These are phyloP conservation scores for Helleia helle DNA, from an alignment of 2,888 invertebrate genomes.

Conservation along the genomic window DNA sequence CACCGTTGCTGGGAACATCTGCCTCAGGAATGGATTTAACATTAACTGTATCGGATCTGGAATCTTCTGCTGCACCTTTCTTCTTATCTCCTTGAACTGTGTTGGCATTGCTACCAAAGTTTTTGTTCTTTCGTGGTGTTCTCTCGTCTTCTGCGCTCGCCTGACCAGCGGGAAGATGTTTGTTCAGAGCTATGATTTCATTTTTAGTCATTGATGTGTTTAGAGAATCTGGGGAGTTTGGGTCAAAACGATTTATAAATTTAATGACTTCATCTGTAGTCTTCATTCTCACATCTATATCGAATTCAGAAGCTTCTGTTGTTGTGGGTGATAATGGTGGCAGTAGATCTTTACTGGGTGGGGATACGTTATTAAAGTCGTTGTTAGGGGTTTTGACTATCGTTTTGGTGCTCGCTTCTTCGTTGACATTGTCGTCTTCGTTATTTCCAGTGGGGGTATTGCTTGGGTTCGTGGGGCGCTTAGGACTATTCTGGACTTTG, in stretches of 20 bases:
- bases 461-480: too few species aligned
- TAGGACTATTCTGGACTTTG: background rate
- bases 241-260: conserved; percentile 64
- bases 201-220: conserved; percentile 54
- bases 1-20: conserved; percentile 23
- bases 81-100: conserved; percentile 35
- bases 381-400: background rate
- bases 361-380: conserved; percentile 21
- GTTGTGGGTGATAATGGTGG: conserved; percentile 41
- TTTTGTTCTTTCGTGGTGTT: conserved; percentile 43
- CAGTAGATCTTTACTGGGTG: conserved; percentile 37
- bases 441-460: too few species aligned
- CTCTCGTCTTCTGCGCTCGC: conserved; percentile 54
- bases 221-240: conserved; percentile 47
- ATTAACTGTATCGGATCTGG: conserved; percentile 44
- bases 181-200: conserved; percentile 52
- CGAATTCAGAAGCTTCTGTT: conserved; percentile 29
- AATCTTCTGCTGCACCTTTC: conserved; percentile 33
- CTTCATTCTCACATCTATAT: conserved; percentile 32
- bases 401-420: background rate
- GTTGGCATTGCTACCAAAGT: conserved; percentile 40
- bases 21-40: conserved; percentile 26
- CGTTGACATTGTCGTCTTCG: background rate
- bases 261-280: conserved; percentile 43
- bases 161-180: conserved; percentile 50